Percentiles rank a stretch among this genome's conserved stretches.
These are phyloP conservation scores for Drosophila saltans DNA, from an alignment of 1,140 invertebrate species.

Conservation along the genomic window DNA sequence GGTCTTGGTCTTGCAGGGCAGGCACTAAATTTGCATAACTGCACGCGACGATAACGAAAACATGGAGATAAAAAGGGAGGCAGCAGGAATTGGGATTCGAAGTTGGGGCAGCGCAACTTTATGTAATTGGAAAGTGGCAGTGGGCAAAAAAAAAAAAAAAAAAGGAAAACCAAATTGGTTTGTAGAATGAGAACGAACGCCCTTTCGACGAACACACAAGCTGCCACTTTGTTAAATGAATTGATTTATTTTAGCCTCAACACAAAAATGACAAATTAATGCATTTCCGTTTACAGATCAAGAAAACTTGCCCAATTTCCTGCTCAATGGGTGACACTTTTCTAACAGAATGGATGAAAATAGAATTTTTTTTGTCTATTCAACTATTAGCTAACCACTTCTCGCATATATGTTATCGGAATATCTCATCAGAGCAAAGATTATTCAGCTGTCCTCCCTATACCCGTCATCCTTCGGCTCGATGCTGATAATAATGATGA, in stretches of 20 bases:
- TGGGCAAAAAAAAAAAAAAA: background rate
- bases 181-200: constrained; percentile 17
- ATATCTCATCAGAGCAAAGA: constrained; percentile 27
- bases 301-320: constrained; percentile 48
- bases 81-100: background rate
- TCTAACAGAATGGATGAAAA: constrained; percentile 31
- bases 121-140: constrained; percentile 74
- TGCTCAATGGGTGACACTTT: constrained; percentile 32
- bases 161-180: constrained; percentile 1
- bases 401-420: background rate
- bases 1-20: constrained; percentile 27
- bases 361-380: constrained; percentile 6
- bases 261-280: constrained; percentile 69
- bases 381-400: too few relatives aligned
- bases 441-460: constrained; percentile 29
- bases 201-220: constrained; percentile 5
- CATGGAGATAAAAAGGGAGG: too few relatives aligned
- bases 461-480: constrained; percentile 25
- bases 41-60: constrained; percentile 55
- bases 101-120: constrained; percentile 27
- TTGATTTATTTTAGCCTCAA: constrained; percentile 65
- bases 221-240: constrained; percentile 45
- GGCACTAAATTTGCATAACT: constrained; percentile 51
- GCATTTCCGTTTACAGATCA: constrained; percentile 56
- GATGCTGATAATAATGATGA: constrained; percentile 50